Evolutionary conservation across 2,113 vertebrate genomes (phyloP).

Genomic region (Anhinga anhinga): DNA sequence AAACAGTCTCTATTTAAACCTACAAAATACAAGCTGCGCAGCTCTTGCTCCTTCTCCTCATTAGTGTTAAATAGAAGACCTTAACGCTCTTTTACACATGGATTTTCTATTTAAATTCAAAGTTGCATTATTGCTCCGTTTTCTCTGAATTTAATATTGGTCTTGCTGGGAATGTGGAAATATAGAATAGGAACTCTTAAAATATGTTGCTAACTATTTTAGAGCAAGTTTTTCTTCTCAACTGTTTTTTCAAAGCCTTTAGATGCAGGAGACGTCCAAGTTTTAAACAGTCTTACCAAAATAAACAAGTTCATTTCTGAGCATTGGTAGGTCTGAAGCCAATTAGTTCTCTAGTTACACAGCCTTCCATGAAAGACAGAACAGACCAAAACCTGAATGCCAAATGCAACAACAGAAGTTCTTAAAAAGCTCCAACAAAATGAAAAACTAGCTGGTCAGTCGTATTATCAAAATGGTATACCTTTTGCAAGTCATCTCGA

Average conservation of each 20-base stretch:
- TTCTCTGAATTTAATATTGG: not conserved
- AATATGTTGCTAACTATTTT: not conserved
- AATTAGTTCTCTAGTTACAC: not conserved
- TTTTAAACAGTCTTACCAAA: not conserved
- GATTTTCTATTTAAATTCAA: not conserved
- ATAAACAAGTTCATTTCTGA: not conserved
- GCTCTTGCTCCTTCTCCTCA: not conserved
- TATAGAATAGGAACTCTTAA: not conserved
- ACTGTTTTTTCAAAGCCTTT: not conserved
- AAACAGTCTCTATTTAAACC: not conserved
- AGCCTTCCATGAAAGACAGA: not conserved
- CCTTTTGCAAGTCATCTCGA: not conserved
- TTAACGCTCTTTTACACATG: not conserved
- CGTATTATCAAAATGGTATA: not conserved
- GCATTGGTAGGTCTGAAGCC: not conserved
- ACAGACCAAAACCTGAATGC: not conserved
- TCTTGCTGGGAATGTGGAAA: not conserved
- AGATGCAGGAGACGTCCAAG: not conserved
- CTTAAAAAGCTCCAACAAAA: not conserved
- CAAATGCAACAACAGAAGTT: not conserved
- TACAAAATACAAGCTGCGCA: not conserved
- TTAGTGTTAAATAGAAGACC: not conserved
- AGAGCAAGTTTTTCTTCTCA: not conserved
- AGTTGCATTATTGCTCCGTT: not conserved
- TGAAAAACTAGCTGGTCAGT: not conserved